phyloP scores from a whole-genome alignment of 2,797 vertebrate species.

The Champsocephalus gunnari region DNA sequence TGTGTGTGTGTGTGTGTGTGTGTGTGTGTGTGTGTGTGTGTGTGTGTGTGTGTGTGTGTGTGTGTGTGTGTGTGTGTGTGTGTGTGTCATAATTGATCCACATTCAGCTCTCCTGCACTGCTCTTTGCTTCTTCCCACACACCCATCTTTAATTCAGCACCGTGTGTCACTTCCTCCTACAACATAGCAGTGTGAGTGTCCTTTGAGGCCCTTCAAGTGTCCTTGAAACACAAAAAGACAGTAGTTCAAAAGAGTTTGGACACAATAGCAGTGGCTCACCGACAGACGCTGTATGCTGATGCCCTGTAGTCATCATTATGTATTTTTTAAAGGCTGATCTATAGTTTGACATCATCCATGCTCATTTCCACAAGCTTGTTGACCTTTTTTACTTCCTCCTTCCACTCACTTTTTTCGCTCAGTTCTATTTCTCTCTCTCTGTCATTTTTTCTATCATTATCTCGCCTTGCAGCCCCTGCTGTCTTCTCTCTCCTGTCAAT shows the following conservation, averaged over 20 bases:
- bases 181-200: conserved; percentile 37
- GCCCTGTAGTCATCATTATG: background rate
- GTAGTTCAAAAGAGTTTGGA: conserved; percentile 67
- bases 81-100: conserved; percentile 40
- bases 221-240: conserved; percentile 62
- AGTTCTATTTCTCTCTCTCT: background rate
- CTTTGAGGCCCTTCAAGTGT: conserved; percentile 72
- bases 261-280: conserved; percentile 50
- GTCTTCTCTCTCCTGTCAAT: conserved; percentile 1
- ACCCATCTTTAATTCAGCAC: conserved; percentile 57
- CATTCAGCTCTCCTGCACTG: conserved; percentile 37
- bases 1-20: background rate
- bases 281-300: conserved; percentile 34
- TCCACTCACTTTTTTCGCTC: background rate
- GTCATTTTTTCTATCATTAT: conserved; percentile 6
- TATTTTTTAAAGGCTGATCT: conserved; percentile 3
- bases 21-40: too few species aligned
- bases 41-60: too few species aligned
- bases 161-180: conserved; percentile 38
- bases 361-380: background rate
- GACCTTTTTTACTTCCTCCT: conserved; percentile 16
- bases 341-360: background rate
- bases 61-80: background rate
- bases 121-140: conserved; percentile 59
- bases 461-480: background rate